Base-by-base conservation (phyloP, 2,113 vertebrate genomes). In the Strigops habroptila region DNA sequence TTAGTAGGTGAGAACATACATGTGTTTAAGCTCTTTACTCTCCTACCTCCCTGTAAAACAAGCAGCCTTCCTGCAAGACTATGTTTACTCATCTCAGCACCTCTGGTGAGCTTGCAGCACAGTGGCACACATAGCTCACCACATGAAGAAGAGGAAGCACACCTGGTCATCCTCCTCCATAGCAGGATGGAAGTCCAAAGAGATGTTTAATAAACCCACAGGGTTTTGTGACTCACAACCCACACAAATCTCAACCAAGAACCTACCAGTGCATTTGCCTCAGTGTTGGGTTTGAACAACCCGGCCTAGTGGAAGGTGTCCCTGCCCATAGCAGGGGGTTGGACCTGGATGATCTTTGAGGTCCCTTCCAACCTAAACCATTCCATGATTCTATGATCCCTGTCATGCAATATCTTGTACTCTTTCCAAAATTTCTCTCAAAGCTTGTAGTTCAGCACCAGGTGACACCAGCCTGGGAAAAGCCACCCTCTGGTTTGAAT, bases 51-150 rank as follows among this genome's bases (percentile, higher is more conserved):
- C 69, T 70, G 53, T 27, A 35, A 30, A 43, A 6, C 33, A 6
- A 2, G 2, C 37, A 35, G 46, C 85, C 59, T 60, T 14, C 63
- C 68, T 31, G 21, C 46, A 39, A 15, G 18, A n/a, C 68, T n/a
- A 6, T 0, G 0, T 14, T 64, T 15, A 13, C 62, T 31, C 5
- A 1, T 2, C 33, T 24, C 39, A 5, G 65, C 0, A 1, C 67
- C 16, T 6, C 73, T 17, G 52, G 18, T 7, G 63, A 83, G 37
- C 74, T 22, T 1, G 0, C 0, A 2, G 43, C 1, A 0, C 0
- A 0, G 48, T 6, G 7, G 46, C 82, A 8, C 74, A 7, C 4
- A 1, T 11, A 14, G 18, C 43, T 73, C 4, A 1, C 63, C 81
- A 30, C 68, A 53, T 16, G 37, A 84, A 59, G 63, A 48, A n/a